Base-by-base conservation (phyloP, 2,888 invertebrate genomes). In the Colostygia pectinataria region DNA sequence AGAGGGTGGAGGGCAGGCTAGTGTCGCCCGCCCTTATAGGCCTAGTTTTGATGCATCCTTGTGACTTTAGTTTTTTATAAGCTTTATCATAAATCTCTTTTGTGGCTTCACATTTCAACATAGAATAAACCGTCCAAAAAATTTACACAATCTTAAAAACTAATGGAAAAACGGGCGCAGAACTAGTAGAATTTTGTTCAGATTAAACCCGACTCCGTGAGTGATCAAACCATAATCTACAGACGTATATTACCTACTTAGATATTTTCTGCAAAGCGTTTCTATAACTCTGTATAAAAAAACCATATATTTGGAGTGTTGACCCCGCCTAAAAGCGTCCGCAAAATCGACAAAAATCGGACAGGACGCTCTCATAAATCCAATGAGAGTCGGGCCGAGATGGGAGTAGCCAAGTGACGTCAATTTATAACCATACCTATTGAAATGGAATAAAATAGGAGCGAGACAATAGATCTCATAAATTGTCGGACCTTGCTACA, bases 371-470 rank as follows among this genome's bases (percentile, higher is more conserved):
- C 48, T 37, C 49, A 55, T 57, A 60, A 60, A 57, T 60, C 46
- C 32, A 51, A 55, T 54, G 50, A 53, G 53, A 51, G 48, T 47
- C 57, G 31, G 47, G 25, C 36, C 34, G 46, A 38, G 42, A 49
- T 37, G 41, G 51, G 57, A 41, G 45, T 49, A 43, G 38, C 43
- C 44, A 37, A 32, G 20, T 37, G 46, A 51, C 44, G 32, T 33
- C 45, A 57, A 57, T 57, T 59, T 59, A 59, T 57, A 39, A 40
- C 44, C 32, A 12, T 23, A 28, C 31, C 42, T 45, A 56, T 54
- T 48, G 54, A 47, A 56, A 49, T 25, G 33, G 33, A 46, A 42
- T 46, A 38, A 42, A 41, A 38, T 46, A 33, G 15, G 33, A 37
- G 12, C 25, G n/a, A 51, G 41, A 51, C 51, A 45, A 51, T 37